Base-by-base conservation (phyloP, 2,113 vertebrate genomes). In the Oryzias melastigma region DNA sequence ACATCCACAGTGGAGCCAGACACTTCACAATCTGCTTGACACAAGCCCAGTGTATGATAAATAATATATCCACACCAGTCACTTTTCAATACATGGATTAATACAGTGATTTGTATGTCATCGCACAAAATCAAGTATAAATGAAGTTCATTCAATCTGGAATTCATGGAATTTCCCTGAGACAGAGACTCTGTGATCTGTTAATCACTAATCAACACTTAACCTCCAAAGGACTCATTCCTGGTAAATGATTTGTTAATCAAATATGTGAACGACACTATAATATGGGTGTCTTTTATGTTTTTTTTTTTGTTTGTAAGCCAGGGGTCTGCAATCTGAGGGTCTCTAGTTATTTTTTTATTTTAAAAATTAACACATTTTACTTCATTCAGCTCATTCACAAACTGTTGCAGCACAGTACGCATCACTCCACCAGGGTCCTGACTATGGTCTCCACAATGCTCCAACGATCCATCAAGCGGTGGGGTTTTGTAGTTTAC, bases 241-340 rank as follows among this genome's bases (percentile, higher is more conserved):
- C 90, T 92, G 86, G 93, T 92, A 95, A 93, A 91, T 82, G 91
- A 93, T 87, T 90, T 92, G 86, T 91, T 90, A 89, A 87, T 87
- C 89, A 87, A 67, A 71, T 85, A 85, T 89, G 77, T 66, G 46
- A 75, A 86, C 15, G 5, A 7, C 25, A 27, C 25, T 27, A 27
- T 6, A 7, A 27, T 27, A 27, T 5, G 4, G 5, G 0, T 27
- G 25, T 27, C 25, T 27, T 27, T 35, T 35, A 35, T 1, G 35
- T 12, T 35, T 35, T 35, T 3, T n/a, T 12, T 35, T 2, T 35
- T 35, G 35, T 35, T 35, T 12, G 8, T 35, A 12, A 35, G 12
- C 35, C 10, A 35, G 35, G 25, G 35, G 35, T 35, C 35, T 35
- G 35, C 35, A 12, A 35, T 3, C 1, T 35, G 35, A 35, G 35